Evolutionary conservation across 92 coral and sea anemone species (phyloP).

Genomic region (Actinernus sp.): DNA sequence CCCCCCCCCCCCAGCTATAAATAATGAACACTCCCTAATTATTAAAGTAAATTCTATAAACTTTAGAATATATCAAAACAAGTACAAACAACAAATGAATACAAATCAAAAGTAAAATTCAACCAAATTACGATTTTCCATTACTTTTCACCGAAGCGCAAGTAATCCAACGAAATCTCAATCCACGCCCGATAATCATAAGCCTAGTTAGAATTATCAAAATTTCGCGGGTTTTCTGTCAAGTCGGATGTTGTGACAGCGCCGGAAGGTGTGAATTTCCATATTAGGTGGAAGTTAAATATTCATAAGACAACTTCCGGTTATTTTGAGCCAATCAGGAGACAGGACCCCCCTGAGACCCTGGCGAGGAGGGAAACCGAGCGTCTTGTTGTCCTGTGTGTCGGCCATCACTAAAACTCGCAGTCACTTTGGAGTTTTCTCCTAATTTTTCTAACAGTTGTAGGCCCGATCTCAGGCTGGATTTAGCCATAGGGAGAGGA

Average conservation of each 20-base stretch:
- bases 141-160: no score
- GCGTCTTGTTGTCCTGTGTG: conserved; percentile 96
- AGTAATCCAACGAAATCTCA: no score
- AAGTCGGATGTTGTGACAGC: conserved; percentile 91
- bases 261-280: conserved; percentile 90
- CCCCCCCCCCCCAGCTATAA: no score
- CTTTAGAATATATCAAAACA: no score
- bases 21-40: no score
- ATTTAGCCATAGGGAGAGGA: conserved; percentile 1
- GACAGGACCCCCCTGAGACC: conserved; percentile 94
- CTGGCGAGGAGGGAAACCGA: conserved; percentile 99
- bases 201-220: conserved; percentile 29
- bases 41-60: no score
- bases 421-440: conserved; percentile 83
- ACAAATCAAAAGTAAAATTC: no score
- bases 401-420: conserved; percentile 86
- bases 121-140: no score
- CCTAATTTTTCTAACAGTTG: conserved; percentile 27
- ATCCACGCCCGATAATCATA: no score
- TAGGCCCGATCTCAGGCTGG: conserved; percentile 4
- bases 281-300: conserved; percentile 74
- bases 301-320: conserved; percentile 72
- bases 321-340: conserved; percentile 82
- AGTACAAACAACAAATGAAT: no score
- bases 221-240: conserved; percentile 83